Base-by-base conservation (phyloP, 2,797 vertebrate genomes). In the Falco peregrinus region DNA sequence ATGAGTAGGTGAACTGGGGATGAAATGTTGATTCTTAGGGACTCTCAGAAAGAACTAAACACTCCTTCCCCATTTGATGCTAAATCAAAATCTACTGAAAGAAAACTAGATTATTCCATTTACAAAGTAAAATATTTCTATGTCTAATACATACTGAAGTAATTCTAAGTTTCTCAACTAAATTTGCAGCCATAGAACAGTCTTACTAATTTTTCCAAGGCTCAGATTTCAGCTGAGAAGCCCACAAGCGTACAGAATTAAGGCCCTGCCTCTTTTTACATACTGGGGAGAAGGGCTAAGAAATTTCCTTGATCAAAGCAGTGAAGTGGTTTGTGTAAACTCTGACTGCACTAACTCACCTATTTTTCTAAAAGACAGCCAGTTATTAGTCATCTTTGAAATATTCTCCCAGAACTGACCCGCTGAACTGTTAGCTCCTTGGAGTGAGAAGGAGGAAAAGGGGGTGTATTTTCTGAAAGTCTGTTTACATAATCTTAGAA, bases 401-500 rank as follows among this genome's bases (percentile, higher is more conserved):
- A 85, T 48, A 82, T 50, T 69, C 45, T 87, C 25, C 29, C 57
- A 83, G 64, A 94, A 94, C 1, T 88, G 69, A 93, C 92, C 89
- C 87, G 47, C 50, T 92, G 84, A 97, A 80, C 87, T 79, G 33
- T 63, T 82, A 67, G 26, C 14, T 91, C 71, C 84, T 90, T 39
- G 20, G 73, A 94, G 77, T 92, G 56, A 89, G 67, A 89, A 28
- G 29, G 57, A 80, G 20, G 31, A 41, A 87, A 89, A 88, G 8
- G 28, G 69, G 22, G 13, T 83, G 22, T 75, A 83, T 95, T 95
- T 95, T 92, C 80, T 95, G 65, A 76, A 79, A 79, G 28, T 71
- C 75, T 91, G 73, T 95, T 97, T 96, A 94, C 75, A 94, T 95
- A 93, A 96, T 78, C 48, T 92, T 74, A 90, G 53, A 79, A 81